Evolutionary conservation across 2,888 invertebrate species (phyloP).

Genomic region (Chrysopilus asiliformis): DNA sequence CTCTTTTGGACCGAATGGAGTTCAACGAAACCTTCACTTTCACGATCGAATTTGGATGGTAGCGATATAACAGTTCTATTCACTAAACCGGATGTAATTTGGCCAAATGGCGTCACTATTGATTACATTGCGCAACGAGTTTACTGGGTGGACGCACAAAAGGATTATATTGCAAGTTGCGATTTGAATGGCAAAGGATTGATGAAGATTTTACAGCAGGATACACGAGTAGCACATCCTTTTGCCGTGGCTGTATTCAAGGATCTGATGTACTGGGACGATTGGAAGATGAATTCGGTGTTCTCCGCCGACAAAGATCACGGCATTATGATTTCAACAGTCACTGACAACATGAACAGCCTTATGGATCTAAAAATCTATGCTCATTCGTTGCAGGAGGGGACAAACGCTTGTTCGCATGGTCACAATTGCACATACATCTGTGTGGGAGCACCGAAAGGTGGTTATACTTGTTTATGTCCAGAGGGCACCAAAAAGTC

Average conservation of each 20-base stretch:
- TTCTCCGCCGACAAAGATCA: slow-evolving; percentile 68
- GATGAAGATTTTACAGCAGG: slow-evolving; percentile 49
- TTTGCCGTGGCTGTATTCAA: slow-evolving; percentile 79
- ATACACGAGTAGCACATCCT: slow-evolving; percentile 61
- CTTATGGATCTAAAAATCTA: slow-evolving; percentile 76
- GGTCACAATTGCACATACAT: slow-evolving; percentile 54
- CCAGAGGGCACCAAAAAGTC: slow-evolving; percentile 55
- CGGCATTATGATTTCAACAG: slow-evolving; percentile 45
- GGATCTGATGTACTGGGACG: slow-evolving; percentile 79
- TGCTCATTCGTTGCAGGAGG: slow-evolving; percentile 60
- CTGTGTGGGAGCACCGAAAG: slow-evolving; percentile 62
- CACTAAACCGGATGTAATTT: slow-evolving; percentile 52
- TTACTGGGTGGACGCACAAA: slow-evolving; percentile 78
- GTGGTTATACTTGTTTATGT: slow-evolving; percentile 58
- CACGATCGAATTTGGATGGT: slow-evolving; percentile 69
- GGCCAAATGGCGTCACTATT: slow-evolving; percentile 80
- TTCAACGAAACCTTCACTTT: slow-evolving; percentile 58
- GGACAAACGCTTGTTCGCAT: slow-evolving; percentile 54
- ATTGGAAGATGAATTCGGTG: slow-evolving; percentile 69
- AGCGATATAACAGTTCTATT: slow-evolving; percentile 50
- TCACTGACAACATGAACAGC: slow-evolving; percentile 50
- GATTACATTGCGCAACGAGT: slow-evolving; percentile 66
- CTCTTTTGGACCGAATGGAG: slow-evolving; percentile 86
- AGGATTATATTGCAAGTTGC: slow-evolving; percentile 66
- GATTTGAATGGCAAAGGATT: slow-evolving; percentile 57